Base-by-base conservation (phyloP, 2,113 vertebrate species). In the Hemichromis elongatus region DNA sequence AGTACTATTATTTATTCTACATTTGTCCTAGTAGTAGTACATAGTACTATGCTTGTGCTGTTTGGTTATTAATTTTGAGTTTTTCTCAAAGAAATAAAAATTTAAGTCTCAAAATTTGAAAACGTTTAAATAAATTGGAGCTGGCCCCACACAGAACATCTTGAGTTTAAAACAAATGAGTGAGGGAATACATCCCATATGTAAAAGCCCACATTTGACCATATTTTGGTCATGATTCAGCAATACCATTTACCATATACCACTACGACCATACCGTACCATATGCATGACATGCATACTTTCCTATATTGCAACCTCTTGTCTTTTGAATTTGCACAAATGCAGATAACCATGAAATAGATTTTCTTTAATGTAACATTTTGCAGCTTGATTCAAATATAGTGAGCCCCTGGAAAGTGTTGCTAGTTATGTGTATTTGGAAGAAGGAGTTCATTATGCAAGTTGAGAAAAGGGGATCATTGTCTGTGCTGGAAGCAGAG, bases 381-480 rank as follows among this genome's bases (percentile, higher is more conserved):
- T 47, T 35, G 9, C 3, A 24, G 40, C 28, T 40, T 68, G 26
- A 18, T 52, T 79, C 13, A 57, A 35, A 40, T 42, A 42, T 21
- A 13, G 52, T 52, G 26, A 80, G 79, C 75, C 61, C 35, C 78
- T 12, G 57, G 42, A 86, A 82, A 80, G 73, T 78, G 78, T 82
- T 61, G 50, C 37, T 80, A 59, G 81, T 84, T 85, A 13, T 81
- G 82, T 81, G 80, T 81, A 35, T 86, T 47, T 55, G 66, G 61
- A 66, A 87, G 83, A 93, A 90, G 79, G 80, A 55, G 75, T 88
- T 88, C 86, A 90, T 89, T 87, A 85, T 92, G 83, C 2, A 1
- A 55, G 78, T 61, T 81, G 89, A 89, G 87, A 85, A 90, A 94
- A 94, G 84, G 88, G 82, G 87, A 88, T 79, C 92, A 88, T 93